Conservation (phyloP, 2,113 vertebrate genomes). For the Eptesicus fuscus region DNA sequence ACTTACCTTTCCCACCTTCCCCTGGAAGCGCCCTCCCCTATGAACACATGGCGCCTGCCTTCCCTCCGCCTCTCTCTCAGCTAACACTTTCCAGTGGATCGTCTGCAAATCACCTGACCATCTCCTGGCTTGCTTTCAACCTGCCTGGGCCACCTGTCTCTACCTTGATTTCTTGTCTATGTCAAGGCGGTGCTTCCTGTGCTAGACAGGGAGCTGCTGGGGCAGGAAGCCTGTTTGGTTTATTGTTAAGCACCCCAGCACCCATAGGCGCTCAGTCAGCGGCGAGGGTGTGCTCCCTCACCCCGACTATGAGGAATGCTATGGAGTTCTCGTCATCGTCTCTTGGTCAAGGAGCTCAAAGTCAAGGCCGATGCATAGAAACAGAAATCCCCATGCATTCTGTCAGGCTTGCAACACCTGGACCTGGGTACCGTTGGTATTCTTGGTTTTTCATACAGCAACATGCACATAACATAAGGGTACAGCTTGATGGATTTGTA, state of each 20-base stretch:
- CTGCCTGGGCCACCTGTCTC: not conserved
- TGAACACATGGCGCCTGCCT: not conserved
- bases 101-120: not conserved
- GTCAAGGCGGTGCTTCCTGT: accelerated
- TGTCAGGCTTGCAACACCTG: not conserved
- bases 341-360: not conserved
- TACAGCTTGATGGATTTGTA: not conserved
- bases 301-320: not conserved
- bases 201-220: not conserved
- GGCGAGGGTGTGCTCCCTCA: not conserved
- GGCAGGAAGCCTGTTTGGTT: not conserved
- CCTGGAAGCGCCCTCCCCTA: not conserved
- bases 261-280: not conserved
- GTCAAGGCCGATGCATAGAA: not conserved
- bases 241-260: not conserved
- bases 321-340: not conserved
- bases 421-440: too few species aligned
- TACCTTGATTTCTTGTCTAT: not conserved
- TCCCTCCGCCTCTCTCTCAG: not conserved
- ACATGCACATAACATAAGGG: not conserved
- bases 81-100: not conserved
- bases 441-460: not conserved
- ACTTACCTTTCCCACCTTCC: not conserved
- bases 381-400: not conserved
- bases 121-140: not conserved